phyloP scores from a whole-genome alignment of 2,888 invertebrate genomes.

The Smittia sp. region DNA sequence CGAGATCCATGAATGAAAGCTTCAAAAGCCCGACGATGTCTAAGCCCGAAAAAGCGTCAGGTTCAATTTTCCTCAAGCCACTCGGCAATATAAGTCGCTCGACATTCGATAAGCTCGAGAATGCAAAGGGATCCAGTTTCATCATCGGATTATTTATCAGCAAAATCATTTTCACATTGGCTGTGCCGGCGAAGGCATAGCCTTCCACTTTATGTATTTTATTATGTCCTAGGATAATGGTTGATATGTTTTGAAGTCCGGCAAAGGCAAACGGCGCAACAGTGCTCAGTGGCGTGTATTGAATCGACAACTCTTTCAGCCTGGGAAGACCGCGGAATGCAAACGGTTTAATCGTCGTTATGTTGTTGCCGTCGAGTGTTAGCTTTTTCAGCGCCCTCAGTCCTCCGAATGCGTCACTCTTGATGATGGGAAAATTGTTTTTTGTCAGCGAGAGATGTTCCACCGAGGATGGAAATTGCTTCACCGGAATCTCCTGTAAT shows the following conservation, averaged over 20 bases:
- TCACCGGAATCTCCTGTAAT: constrained; percentile 73
- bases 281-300: constrained; percentile 77
- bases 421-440: constrained; percentile 77
- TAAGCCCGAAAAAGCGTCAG: constrained; percentile 77
- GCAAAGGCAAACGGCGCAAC: constrained; percentile 83
- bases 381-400: constrained; percentile 76
- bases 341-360: constrained; percentile 77
- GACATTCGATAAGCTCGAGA: constrained; percentile 79
- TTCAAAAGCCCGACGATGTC: constrained; percentile 80
- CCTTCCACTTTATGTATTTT: constrained; percentile 68
- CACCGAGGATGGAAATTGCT: constrained; percentile 70
- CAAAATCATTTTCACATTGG: constrained; percentile 76
- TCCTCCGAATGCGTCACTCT: constrained; percentile 80
- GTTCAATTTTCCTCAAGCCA: constrained; percentile 71
- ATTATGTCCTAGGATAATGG: constrained; percentile 67
- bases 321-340: constrained; percentile 80
- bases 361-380: constrained; percentile 82
- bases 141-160: constrained; percentile 82
- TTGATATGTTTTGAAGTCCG: constrained; percentile 75
- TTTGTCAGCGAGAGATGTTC: constrained; percentile 83
- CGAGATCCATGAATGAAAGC: constrained; percentile 79
- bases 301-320: constrained; percentile 76
- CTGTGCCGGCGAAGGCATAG: constrained; percentile 84
- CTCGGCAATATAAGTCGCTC: constrained; percentile 80
- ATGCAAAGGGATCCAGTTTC: constrained; percentile 76